Conservation (phyloP, 2,888 invertebrate genomes). For the Tenodera sinensis region DNA sequence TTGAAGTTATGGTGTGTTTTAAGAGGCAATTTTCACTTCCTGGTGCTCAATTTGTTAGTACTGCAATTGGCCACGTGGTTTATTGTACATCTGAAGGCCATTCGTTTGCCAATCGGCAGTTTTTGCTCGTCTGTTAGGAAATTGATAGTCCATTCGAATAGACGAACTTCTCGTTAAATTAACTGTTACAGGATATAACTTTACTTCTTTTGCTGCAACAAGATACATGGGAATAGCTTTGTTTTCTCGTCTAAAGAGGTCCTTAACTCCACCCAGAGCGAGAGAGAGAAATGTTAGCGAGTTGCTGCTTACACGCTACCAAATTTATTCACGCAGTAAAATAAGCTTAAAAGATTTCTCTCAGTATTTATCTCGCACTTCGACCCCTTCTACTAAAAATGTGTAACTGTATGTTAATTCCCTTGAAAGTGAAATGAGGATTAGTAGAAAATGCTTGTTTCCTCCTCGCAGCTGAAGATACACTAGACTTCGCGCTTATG, state of each 20-base stretch:
- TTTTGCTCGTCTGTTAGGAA: neutral
- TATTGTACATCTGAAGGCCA: neutral
- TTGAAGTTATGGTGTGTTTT: neutral
- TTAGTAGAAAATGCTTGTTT: neutral
- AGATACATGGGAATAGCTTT: neutral
- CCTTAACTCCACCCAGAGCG: neutral
- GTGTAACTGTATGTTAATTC: neutral
- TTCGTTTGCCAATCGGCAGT: neutral
- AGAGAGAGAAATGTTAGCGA: neutral
- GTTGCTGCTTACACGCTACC: neutral
- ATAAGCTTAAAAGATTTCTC: neutral
- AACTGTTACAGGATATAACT: neutral
- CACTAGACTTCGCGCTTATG: neutral
- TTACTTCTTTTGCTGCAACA: neutral
- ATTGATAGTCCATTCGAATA: neutral
- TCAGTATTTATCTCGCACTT: neutral
- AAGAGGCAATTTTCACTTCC: neutral
- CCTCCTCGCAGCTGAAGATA: neutral
- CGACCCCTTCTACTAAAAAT: neutral
- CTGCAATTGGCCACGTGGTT: neutral
- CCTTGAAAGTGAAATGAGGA: neutral
- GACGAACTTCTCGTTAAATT: neutral
- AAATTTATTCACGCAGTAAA: neutral
- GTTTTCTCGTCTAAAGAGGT: neutral
- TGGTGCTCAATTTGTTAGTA: neutral